Conservation (phyloP, 2,797 vertebrate species). For the Poeciliopsis infans region DNA sequence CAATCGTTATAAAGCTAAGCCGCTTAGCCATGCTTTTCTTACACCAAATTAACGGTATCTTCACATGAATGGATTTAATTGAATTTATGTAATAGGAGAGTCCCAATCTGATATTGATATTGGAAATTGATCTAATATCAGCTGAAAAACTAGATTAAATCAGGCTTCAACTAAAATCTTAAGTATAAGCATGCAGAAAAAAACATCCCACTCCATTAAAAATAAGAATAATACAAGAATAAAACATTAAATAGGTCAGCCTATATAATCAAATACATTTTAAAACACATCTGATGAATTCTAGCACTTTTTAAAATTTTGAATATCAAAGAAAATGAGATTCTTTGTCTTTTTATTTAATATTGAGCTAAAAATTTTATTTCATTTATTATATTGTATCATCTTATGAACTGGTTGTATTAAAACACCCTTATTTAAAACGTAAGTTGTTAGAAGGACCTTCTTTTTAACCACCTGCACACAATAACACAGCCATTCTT, state of each 20-base stretch:
- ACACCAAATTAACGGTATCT: not conserved
- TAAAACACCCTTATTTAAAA: not conserved
- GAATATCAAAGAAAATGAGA: not conserved
- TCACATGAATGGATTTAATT: not conserved
- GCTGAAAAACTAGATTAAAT: too few species aligned
- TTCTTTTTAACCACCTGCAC: conserved; percentile 53
- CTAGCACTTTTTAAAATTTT: not conserved
- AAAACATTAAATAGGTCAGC: not conserved
- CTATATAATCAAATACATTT: not conserved
- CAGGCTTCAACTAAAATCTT: too few species aligned
- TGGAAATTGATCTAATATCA: not conserved
- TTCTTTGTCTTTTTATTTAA: not conserved
- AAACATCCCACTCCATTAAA: not conserved
- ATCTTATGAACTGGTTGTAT: not conserved
- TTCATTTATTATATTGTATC: not conserved
- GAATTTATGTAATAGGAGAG: not conserved
- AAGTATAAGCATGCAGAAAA: not conserved
- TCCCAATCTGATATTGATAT: not conserved
- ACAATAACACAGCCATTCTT: conserved; percentile 39
- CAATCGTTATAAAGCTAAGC: not conserved
- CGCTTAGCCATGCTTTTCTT: not conserved
- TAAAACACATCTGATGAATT: not conserved
- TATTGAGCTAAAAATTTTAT: not conserved
- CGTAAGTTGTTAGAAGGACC: conserved; percentile 20
- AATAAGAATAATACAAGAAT: not conserved